Conservation (phyloP, 2,888 invertebrate genomes). For the Crematogaster levior region DNA sequence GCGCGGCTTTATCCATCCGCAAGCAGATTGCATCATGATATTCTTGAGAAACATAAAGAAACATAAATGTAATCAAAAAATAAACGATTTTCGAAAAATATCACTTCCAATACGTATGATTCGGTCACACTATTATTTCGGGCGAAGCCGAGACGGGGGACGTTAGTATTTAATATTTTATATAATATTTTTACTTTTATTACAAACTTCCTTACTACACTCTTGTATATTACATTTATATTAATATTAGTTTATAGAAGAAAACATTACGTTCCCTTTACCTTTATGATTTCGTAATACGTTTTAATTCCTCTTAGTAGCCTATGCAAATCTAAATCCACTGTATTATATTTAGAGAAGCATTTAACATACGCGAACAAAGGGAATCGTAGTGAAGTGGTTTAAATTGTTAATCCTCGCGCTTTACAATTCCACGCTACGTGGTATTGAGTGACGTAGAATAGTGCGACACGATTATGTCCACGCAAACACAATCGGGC, state of each 20-base stretch:
- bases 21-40: too few species aligned
- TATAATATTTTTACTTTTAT: neutral
- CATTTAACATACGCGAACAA: constrained; percentile 26
- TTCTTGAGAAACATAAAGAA: too few species aligned
- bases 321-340: constrained; percentile 7
- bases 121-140: too few species aligned
- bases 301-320: neutral
- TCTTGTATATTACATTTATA: too few species aligned
- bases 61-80: too few species aligned
- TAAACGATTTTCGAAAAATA: too few species aligned
- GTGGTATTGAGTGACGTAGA: constrained; percentile 35
- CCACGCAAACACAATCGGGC: constrained; percentile 36
- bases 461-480: constrained; percentile 43
- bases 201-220: neutral
- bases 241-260: neutral
- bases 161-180: too few species aligned
- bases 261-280: neutral
- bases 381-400: constrained; percentile 16
- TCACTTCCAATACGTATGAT: too few species aligned
- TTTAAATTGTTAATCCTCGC: constrained; percentile 39
- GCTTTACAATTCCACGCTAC: neutral
- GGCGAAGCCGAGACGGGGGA: too few species aligned
- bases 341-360: constrained; percentile 41
- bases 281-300: neutral
- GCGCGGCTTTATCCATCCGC: too few species aligned